phyloP scores from a whole-genome alignment of 1,140 invertebrate genomes.

The Heliconius nattereri region DNA sequence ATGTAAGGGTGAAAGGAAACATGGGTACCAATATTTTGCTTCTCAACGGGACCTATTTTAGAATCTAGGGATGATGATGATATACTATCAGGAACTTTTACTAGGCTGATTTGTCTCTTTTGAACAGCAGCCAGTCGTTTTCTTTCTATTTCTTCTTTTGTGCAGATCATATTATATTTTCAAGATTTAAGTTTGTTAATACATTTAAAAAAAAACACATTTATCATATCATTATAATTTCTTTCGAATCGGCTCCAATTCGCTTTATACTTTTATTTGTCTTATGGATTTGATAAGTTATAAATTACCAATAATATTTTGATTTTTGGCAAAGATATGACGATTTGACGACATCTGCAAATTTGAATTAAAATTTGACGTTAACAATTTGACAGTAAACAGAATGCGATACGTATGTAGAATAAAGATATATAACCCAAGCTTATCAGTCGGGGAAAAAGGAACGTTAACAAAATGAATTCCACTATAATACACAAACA shows the following conservation, averaged over 20 bases:
- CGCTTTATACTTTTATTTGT: not conserved
- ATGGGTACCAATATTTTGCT: constrained; percentile 35
- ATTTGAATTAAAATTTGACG: not conserved
- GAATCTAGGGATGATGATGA: constrained; percentile 24
- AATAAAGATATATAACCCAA: too few relatives aligned
- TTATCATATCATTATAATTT: too few relatives aligned
- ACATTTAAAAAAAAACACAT: not conserved
- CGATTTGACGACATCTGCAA: not conserved
- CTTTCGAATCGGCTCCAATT: not conserved
- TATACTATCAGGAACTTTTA: constrained; percentile 25
- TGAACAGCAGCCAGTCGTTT: constrained; percentile 76
- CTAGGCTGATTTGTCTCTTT: constrained; percentile 58
- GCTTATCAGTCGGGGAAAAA: too few relatives aligned
- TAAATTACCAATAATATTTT: not conserved
- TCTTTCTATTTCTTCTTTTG: constrained; percentile 77
- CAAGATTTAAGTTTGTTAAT: not conserved
- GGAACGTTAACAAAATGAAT: too few relatives aligned
- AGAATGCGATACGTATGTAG: too few relatives aligned
- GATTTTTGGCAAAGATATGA: not conserved
- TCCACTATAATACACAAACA: too few relatives aligned
- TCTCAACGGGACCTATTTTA: constrained; percentile 40
- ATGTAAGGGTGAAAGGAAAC: constrained; percentile 62
- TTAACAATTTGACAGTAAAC: not conserved
- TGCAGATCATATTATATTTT: constrained; percentile 57
- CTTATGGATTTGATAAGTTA: not conserved